Base-by-base conservation (phyloP, 64 coral and sea anemone species). In the Stichodactyla mertensii region DNA sequence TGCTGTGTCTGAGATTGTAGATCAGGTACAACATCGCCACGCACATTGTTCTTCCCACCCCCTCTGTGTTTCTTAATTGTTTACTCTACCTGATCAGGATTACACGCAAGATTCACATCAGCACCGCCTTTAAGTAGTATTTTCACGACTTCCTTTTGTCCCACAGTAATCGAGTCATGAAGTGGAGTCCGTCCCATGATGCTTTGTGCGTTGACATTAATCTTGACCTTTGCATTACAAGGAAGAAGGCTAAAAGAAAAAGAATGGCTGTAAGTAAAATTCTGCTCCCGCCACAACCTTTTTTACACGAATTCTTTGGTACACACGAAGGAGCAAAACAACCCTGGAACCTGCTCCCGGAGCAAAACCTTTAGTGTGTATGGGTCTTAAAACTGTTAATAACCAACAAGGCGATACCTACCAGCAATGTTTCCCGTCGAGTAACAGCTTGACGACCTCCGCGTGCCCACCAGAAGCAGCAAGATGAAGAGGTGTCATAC, bases 101-200 rank as follows among this genome's bases (percentile, higher is more conserved):
- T 89, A 36, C 86, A 71, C 10, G 71, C 31, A 52, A 94, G 77
- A 56, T 95, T 99, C 14, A 94, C 85, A 61, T 99, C 90, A 13
- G 88, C 93, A 16, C 86, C 85, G 51, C 90, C 71, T 52, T 91
- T 78, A 16, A 99, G 57, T 7, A 99, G 86, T 6, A 99, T 16
- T 57, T 86, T 85, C 4, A 88, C 87, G 59, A 99, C 87, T 54
- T 99, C 97, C 12, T 88, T 61, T 55, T 99, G 82, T 10, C 93
- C 90, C 10, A 95, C 82, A 16, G 90, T 99, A 22, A 99, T 91
- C 7, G 97, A 87, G 59, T 95, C 90, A 26, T 95, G 97, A 15
- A 99, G 82, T 28, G 97, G 77, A 12, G 97, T 99, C 13, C 93
- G 88, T 71, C 97, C 97, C 85, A 92, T 94, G 52, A 92, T 86